Evolutionary conservation across 2,888 invertebrate genomes (phyloP), one percentile per base, ranked within the genome.

Genomic region (Nomada ruficornis): DNA sequence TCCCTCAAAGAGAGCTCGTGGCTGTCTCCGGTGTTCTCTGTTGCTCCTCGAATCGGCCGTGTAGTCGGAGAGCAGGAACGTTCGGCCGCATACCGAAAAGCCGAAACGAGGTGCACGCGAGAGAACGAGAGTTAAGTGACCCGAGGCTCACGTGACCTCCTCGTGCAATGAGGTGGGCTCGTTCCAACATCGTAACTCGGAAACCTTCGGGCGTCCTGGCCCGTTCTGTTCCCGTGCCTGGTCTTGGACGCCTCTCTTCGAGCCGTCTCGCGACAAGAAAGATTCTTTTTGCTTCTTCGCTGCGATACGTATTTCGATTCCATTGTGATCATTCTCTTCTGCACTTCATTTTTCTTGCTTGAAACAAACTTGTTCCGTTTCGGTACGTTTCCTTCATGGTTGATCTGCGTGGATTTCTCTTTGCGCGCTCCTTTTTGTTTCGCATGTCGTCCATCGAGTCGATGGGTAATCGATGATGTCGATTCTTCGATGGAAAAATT

Each of bases 121-220:
- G 82, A 64, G 82, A 74, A 85, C 44, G 84, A 86, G 89, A 88
- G 89, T 90, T 87, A 88, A 89, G 90, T 89, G 89, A 90, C 89
- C 89, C 82, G 88, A 70, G 86, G 83, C 72, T 89, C 90, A 87
- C 89, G 89, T 89, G 90, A 89, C 88, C 87, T 84, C 86, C 84
- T 86, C 90, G 86, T 89, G 88, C 89, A 89, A 90, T 88, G 84
- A 89, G 85, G 83, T 86, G 65, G 74, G 82, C 84, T 86, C 88
- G 84, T 88, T 84, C 83, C 86, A 86, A 80, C 83, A 75, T 79
- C 69, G 86, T 80, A 83, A 84, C 69, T 77, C 62, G 73, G 57
- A 77, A 83, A 79, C 72, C 47, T 75, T 69, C 74, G 57, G 63
- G 10, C 64, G 47, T 64, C 59, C 20, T 52, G 67, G n/a, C 69